Evolutionary conservation across 2,797 vertebrate species (phyloP).

Genomic region (Crotalus adamanteus): DNA sequence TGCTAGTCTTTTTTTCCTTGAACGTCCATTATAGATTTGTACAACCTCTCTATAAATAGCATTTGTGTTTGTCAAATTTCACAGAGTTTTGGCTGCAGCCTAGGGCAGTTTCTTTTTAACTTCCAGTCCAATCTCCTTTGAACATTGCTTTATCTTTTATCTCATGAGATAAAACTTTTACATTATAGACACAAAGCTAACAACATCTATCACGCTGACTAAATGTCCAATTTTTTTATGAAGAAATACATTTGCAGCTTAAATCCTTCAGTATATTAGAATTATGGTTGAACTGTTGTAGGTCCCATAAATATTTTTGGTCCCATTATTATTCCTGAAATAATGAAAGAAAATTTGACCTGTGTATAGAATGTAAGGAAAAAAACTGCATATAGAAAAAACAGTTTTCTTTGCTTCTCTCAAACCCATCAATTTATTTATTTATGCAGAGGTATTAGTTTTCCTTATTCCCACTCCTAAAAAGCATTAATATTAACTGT

Average conservation of each 20-base stretch:
- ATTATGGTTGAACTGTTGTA: conserved; percentile 19
- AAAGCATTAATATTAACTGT: neutral
- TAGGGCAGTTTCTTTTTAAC: neutral
- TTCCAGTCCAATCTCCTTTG: conserved; percentile 30
- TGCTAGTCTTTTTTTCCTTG: neutral
- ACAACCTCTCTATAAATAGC: neutral
- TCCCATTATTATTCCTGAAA: conserved; percentile 2
- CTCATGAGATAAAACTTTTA: conserved; percentile 24
- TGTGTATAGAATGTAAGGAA: neutral
- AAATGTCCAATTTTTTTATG: conserved; percentile 9
- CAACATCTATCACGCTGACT: conserved; percentile 3
- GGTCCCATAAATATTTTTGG: neutral
- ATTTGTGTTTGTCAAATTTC: neutral
- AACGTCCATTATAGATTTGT: neutral
- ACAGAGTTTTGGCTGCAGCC: conserved; percentile 4
- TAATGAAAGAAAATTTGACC: neutral
- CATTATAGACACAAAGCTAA: conserved; percentile 24
- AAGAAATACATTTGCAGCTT: conserved; percentile 30
- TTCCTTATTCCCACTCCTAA: neutral
- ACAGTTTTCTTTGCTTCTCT: neutral
- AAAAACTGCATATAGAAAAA: neutral
- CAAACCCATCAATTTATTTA: neutral
- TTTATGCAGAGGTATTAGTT: neutral
- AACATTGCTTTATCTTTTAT: conserved; percentile 13
- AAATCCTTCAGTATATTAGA: neutral